Conservation (phyloP, 2,113 vertebrate species). For the Eretmochelys imbricata region DNA sequence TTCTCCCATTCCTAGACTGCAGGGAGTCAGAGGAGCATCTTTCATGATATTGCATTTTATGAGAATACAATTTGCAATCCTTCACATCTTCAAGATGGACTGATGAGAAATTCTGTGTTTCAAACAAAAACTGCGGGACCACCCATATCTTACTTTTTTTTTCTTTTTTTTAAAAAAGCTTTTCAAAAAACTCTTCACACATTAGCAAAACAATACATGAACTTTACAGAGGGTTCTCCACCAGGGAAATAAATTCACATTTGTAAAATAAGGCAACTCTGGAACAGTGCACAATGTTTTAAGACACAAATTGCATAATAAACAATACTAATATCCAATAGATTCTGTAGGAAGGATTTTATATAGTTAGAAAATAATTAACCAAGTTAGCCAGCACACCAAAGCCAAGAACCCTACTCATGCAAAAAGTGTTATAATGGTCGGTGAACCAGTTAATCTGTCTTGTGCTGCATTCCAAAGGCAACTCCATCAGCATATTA, state of each 20-base stretch:
- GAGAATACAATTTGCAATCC: neutral
- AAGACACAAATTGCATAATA: neutral
- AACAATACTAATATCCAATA: fast-evolving
- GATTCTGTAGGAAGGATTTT: neutral
- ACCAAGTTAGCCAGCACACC: neutral
- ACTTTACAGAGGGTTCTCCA: neutral
- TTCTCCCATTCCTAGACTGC: neutral
- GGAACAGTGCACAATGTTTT: neutral
- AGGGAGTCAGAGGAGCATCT: fast-evolving
- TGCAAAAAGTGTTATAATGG: neutral
- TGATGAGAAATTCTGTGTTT: neutral
- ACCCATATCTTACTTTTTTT: neutral
- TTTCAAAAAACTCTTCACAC: neutral
- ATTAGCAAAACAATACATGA: neutral
- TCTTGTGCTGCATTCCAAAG: neutral
- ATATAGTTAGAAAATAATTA: neutral
- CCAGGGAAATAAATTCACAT: neutral
- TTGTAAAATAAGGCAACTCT: neutral
- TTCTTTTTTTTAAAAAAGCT: neutral
- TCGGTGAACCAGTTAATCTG: neutral
- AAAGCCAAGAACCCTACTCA: neutral
- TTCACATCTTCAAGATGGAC: neutral
- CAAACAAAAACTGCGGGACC: neutral
- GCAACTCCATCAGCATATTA: neutral
- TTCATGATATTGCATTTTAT: neutral